These are phyloP conservation scores for Poecilia velifera DNA, from an alignment of 2,797 vertebrate species.

Conservation along the genomic window DNA sequence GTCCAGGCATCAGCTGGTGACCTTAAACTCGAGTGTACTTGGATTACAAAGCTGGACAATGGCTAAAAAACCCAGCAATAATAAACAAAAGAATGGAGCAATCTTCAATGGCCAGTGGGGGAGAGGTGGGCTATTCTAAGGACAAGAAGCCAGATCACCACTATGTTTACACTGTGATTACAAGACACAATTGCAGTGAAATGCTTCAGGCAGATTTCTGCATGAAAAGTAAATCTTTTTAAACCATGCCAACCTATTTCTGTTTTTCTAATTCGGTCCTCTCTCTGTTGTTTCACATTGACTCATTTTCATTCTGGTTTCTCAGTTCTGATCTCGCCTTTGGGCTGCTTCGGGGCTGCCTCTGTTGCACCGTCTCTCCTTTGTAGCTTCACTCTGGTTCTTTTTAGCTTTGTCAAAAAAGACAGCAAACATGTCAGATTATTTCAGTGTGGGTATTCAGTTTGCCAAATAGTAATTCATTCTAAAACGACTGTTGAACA, in stretches of 20 bases:
- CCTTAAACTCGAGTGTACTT: not conserved
- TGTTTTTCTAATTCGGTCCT: not conserved
- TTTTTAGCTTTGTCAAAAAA: not conserved
- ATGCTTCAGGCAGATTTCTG: not conserved
- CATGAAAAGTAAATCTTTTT: not conserved
- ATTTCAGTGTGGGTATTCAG: not conserved
- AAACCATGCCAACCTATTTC: not conserved
- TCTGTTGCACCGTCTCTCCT: not conserved
- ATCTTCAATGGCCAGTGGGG: not conserved
- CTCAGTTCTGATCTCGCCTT: not conserved
- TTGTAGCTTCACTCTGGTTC: not conserved
- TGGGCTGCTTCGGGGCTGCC: not conserved
- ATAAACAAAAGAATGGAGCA: not conserved
- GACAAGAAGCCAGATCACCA: not conserved
- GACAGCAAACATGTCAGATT: not conserved
- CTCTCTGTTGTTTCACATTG: not conserved
- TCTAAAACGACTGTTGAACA: not conserved
- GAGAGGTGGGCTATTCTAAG: not conserved
- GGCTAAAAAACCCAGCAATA: not conserved
- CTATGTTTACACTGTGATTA: not conserved
- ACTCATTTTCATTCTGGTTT: not conserved
- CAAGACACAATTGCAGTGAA: not conserved
- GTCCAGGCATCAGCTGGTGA: not conserved
- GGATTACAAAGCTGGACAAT: not conserved
- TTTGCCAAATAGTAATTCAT: not conserved